Evolutionary conservation across 2,888 invertebrate genomes (phyloP).

Genomic region (Lutraria lutraria): DNA sequence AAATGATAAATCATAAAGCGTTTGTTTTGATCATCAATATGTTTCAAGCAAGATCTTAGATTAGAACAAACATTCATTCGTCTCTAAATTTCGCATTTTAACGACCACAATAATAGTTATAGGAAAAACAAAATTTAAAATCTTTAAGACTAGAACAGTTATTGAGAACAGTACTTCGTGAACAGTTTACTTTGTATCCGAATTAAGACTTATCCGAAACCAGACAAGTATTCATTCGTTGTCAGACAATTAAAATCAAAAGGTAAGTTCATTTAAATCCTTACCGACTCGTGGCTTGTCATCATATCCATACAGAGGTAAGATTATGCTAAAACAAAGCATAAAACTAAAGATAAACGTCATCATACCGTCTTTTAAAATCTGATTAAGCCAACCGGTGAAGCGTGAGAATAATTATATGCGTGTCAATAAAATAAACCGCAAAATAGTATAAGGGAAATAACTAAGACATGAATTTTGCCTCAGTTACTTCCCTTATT

Average conservation of each 20-base stretch:
- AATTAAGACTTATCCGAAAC: background rate
- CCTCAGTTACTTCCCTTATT: too few species aligned
- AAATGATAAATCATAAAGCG: too few species aligned
- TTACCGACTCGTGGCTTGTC: conserved; percentile 44
- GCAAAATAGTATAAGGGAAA: too few species aligned
- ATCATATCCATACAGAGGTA: conserved; percentile 21
- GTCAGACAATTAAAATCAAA: background rate
- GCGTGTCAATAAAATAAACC: background rate
- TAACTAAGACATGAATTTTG: too few species aligned
- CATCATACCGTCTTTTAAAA: background rate
- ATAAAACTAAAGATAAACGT: background rate
- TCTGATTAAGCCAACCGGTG: background rate
- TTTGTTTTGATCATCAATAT: too few species aligned
- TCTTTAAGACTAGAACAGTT: background rate
- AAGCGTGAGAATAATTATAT: background rate
- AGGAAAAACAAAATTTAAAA: background rate
- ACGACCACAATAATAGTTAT: background rate
- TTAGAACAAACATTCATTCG: too few species aligned
- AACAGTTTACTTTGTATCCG: background rate
- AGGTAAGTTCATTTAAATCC: background rate
- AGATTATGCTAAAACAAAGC: background rate
- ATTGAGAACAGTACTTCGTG: background rate
- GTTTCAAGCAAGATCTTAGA: too few species aligned
- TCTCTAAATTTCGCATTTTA: background rate
- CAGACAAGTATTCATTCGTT: background rate